A percentile compares a stretch with the other conserved stretches of the same genome.
Evolutionary conservation across 2,113 vertebrate genomes (phyloP).

Genomic region (Tretioscincus oriximinensis): DNA sequence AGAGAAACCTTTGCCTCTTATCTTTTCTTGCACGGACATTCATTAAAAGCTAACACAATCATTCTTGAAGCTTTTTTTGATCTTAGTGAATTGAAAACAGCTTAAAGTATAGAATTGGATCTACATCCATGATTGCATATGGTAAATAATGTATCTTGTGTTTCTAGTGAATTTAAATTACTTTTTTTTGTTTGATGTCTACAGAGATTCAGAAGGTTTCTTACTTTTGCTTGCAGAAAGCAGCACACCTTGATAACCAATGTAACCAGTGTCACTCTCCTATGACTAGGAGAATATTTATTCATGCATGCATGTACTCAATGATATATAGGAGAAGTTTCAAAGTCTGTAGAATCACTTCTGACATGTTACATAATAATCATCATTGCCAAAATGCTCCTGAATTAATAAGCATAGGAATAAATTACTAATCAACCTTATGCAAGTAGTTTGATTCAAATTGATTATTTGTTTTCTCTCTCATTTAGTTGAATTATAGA

Average conservation of each 20-base stretch:
- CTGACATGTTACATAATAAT: not conserved
- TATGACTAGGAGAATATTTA: not conserved
- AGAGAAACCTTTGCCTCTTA: too few relatives aligned
- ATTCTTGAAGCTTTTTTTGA: too few relatives aligned
- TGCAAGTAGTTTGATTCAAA: constrained; percentile 7
- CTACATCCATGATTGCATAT: not conserved
- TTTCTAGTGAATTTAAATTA: too few relatives aligned
- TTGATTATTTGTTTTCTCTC: not conserved
- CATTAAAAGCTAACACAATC: too few relatives aligned
- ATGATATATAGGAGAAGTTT: not conserved
- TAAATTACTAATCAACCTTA: constrained; percentile 16
- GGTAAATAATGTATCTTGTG: not conserved
- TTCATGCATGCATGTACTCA: not conserved
- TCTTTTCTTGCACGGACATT: too few relatives aligned
- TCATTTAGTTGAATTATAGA: constrained; percentile 30
- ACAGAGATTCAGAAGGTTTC: not conserved
- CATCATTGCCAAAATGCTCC: not conserved
- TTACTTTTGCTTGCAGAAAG: not conserved
- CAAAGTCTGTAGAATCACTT: not conserved
- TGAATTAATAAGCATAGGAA: not conserved
- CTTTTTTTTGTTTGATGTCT: not conserved
- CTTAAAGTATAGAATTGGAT: not conserved
- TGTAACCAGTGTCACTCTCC: rapidly evolving
- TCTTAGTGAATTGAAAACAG: not conserved
- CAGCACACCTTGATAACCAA: constrained; percentile 25